A percentile compares a stretch with the other conserved stretches of the same genome.
Conservation (phyloP, 30 jellyfish, hydroid and myxozoan species). For the Chrysaora quinquecirrha region DNA sequence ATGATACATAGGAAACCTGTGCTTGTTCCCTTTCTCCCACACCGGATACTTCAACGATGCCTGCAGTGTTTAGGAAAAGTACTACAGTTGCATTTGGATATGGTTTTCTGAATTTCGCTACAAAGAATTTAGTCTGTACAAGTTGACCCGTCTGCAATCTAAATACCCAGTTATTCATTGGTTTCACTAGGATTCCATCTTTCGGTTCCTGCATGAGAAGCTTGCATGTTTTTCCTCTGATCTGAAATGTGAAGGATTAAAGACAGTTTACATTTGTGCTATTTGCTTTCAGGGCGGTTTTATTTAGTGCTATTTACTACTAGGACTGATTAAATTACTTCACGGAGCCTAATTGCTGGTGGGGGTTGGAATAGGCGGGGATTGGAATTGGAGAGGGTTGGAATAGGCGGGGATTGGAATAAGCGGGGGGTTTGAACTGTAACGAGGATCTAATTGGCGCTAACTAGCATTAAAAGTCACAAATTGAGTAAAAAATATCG, state of each 20-base stretch:
- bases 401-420: too few relatives aligned
- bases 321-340: too few relatives aligned
- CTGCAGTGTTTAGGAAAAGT: neutral
- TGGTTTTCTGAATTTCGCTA: slow-evolving; percentile 49
- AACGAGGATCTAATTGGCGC: too few relatives aligned
- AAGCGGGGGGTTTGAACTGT: too few relatives aligned
- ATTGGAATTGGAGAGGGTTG: too few relatives aligned
- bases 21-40: neutral
- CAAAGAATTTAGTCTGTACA: slow-evolving; percentile 25
- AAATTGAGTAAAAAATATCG: too few relatives aligned
- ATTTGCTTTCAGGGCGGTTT: too few relatives aligned
- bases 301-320: too few relatives aligned
- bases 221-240: neutral
- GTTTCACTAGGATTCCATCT: slow-evolving; percentile 32
- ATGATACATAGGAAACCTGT: neutral
- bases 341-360: too few relatives aligned
- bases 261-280: too few relatives aligned
- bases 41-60: neutral
- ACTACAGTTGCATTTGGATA: slow-evolving; percentile 10
- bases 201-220: slow-evolving; percentile 25
- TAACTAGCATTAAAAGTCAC: too few relatives aligned
- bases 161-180: slow-evolving; percentile 24
- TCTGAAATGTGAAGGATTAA: slow-evolving; percentile 4
- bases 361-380: too few relatives aligned
- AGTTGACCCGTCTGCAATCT: slow-evolving; percentile 34